Base-by-base conservation (phyloP, 2,797 vertebrate species). In the Poecile montanus region DNA sequence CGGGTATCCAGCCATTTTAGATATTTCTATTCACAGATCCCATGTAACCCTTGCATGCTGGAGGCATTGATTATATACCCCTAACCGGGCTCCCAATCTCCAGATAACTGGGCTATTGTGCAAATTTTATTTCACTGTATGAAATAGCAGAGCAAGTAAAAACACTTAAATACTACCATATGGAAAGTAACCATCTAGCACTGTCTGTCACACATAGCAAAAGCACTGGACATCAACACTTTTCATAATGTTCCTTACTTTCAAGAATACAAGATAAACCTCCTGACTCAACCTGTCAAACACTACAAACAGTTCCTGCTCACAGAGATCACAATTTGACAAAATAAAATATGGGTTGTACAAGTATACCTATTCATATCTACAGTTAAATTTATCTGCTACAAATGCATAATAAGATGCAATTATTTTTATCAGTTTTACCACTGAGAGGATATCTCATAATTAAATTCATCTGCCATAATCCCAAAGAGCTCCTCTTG, bases 271-370 rank as follows among this genome's bases (percentile, higher is more conserved):
- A 56, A 47, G 14, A 34, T 40, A 15, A 83, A 60, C 8, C 8
- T 60, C 56, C 30, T 60, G 54, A 57, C 7, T 19, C 20, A 9
- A 25, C 50, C 6, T 71, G 13, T 67, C 40, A 51, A 62, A 73
- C 11, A 19, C 9, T 51, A 48, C 25, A 58, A 54, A 62, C 9
- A 60, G 7, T 5, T 78, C 19, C 20, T 26, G 20, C 13, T 50
- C 50, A 51, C 30, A 57, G 13, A 65, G 29, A 29, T 22, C 5
- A 9, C 0, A 0, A 47, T 17, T 12, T 50, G 22, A 36, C 17
- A 36, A 71, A 84, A 47, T 4, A 74, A 30, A 45, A 65, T 72
- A 51, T 45, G 16, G 2, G 17, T 68, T 82, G 29, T 40, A 57
- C 10, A 30, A 22, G 13, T 29, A 26, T 62, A 58, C 12, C 51